Base-by-base conservation (phyloP, 2,888 invertebrate genomes). In the Drosophila tripunctata region DNA sequence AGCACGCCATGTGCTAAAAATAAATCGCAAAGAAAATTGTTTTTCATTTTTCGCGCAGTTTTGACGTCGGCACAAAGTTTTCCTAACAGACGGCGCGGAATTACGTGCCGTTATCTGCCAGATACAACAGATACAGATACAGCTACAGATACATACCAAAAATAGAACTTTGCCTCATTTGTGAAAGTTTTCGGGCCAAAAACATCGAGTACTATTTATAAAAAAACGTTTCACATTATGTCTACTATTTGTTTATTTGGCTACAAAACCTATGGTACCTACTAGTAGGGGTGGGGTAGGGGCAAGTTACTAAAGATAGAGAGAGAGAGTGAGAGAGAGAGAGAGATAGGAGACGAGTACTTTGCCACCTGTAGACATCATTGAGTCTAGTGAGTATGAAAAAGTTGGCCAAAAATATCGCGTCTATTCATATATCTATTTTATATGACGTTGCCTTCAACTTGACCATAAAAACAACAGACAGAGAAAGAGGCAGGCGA, bases 161-260 rank as follows among this genome's bases (percentile, higher is more conserved):
- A 81, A 81, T 82, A 82, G 81, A 86, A 86, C 76, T 82, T 82
- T 82, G 88, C 88, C 81, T 82, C 81, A 82, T 87, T 68, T 67
- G 87, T 65, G 72, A 71, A 85, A 71, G 71, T 82, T 85, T 78
- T 65, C 51, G 67, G 81, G 57, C 72, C 76, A 83, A 76, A 67
- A 61, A 44, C 52, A 41, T 41, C 43, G 72, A 55, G 60, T 45
- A 66, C 60, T 87, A 87, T 81, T 87, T 81, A 67, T 87, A 81
- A 67, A 80, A 48, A 40, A 50, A 22, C 38, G 65, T 64, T 77
- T 83, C 84, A 69, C 71, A 78, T 61, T 75, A 78, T 74, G 67
- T 56, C 38, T 61, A 68, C 41, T 36, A 51, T 35, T 64, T 70
- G 55, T 75, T 72, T 75, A 63, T 64, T 44, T 56, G 50, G 57